Evolutionary conservation across 2,113 vertebrate genomes (phyloP).

Genomic region (Neolamprologus sp.): DNA sequence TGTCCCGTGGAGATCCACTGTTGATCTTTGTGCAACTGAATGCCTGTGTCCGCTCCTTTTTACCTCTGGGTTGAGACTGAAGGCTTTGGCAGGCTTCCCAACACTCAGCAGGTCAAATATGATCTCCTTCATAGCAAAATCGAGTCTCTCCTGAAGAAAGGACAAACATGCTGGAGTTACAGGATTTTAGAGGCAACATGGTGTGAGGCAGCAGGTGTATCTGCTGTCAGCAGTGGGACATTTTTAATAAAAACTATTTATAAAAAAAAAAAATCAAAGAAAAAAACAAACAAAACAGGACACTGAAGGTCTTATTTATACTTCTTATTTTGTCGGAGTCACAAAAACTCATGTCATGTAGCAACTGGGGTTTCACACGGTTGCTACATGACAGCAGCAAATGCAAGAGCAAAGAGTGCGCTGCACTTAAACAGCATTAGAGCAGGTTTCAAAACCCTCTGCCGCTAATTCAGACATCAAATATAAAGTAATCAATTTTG

Average conservation of each 20-base stretch:
- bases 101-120: constrained; percentile 97
- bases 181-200: not conserved
- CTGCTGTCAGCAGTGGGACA: not conserved
- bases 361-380: not conserved
- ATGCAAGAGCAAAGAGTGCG: not conserved
- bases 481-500: not conserved
- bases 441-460: not conserved
- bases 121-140: constrained; percentile 99
- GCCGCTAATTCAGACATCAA: not conserved
- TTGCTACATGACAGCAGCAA: not conserved
- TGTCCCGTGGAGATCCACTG: not conserved
- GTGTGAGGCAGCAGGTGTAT: not conserved
- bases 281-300: not conserved
- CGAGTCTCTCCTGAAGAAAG: constrained; percentile 84
- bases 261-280: not conserved
- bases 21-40: not conserved
- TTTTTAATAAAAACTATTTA: not conserved
- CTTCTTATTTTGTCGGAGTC: not conserved
- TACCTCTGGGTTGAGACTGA: constrained; percentile 99
- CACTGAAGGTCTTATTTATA: not conserved
- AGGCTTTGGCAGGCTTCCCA: constrained; percentile 96
- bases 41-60: not conserved
- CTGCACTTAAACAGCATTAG: not conserved
- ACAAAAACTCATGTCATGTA: not conserved
- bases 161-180: not conserved